Evolutionary conservation across 1,140 invertebrate species (phyloP).

Genomic region (Lineus longissimus): DNA sequence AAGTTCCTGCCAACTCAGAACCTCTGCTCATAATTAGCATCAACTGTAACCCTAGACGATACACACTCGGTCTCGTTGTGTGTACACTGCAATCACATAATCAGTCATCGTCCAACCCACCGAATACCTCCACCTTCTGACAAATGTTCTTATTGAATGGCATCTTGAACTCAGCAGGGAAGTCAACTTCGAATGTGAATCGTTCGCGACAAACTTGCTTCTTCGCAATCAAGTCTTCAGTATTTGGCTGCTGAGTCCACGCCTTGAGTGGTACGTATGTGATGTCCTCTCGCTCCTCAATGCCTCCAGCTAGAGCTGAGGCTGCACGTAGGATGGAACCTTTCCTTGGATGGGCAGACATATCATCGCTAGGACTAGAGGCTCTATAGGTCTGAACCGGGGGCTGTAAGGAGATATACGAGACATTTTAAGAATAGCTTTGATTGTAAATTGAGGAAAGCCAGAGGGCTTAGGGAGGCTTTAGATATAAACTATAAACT

Average conservation of each 20-base stretch:
- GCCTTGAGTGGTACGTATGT: slow-evolving; percentile 44
- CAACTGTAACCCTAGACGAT: too few relatives aligned
- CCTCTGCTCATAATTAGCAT: too few relatives aligned
- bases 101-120: slow-evolving; percentile 31
- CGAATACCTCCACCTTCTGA: slow-evolving; percentile 29
- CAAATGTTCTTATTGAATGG: slow-evolving; percentile 51
- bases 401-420: too few relatives aligned
- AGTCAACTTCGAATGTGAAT: slow-evolving; percentile 54
- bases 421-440: too few relatives aligned
- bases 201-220: slow-evolving; percentile 35
- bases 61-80: too few relatives aligned
- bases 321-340: slow-evolving; percentile 47
- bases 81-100: neutral
- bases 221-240: slow-evolving; percentile 39
- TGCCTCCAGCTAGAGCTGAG: slow-evolving; percentile 44
- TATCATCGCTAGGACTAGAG: neutral
- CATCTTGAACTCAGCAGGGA: slow-evolving; percentile 53
- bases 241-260: slow-evolving; percentile 49
- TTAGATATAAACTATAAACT: too few relatives aligned
- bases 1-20: too few relatives aligned
- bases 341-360: slow-evolving; percentile 29
- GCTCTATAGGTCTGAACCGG: too few relatives aligned
- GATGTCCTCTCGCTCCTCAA: slow-evolving; percentile 48
- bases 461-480: too few relatives aligned
- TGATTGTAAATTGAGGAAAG: too few relatives aligned